phyloP scores from a whole-genome alignment of 92 coral and sea anemone genomes.

The Montipora capitata region DNA sequence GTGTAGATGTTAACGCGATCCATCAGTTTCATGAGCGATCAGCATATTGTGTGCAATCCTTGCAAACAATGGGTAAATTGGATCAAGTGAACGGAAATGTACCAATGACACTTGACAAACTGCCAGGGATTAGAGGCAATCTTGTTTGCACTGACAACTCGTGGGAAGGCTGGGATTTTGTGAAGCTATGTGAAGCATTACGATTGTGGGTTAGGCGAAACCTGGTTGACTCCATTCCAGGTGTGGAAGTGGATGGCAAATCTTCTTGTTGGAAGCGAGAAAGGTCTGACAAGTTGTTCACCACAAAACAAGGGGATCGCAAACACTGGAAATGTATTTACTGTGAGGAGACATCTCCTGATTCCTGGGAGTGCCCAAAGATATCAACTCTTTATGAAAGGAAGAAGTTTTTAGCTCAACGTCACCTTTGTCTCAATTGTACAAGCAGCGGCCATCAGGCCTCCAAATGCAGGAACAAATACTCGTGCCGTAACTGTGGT shows the following conservation, averaged over 20 bases:
- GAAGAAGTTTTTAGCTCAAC: slow-evolving; percentile 10
- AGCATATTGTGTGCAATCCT: no score
- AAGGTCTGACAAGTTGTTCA: no score
- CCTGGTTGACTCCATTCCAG: slow-evolving; percentile 10
- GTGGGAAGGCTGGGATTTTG: no score
- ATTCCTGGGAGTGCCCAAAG: slow-evolving; percentile 22
- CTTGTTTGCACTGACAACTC: no score
- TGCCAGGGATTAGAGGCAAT: no score
- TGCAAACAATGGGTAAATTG: slow-evolving; percentile 54
- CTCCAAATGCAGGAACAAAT: not conserved
- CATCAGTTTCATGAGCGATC: slow-evolving; percentile 1
- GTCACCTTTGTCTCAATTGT: slow-evolving; percentile 37
- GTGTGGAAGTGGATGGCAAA: not conserved
- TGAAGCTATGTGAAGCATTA: no score
- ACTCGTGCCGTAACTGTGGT: slow-evolving; percentile 22
- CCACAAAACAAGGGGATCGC: not conserved
- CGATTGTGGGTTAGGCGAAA: no score
- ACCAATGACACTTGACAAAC: no score
- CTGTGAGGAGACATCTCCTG: not conserved
- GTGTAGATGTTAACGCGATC: not conserved
- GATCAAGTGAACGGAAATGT: slow-evolving; percentile 46
- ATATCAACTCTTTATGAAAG: slow-evolving; percentile 17
- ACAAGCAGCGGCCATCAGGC: slow-evolving; percentile 18
- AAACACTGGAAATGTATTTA: no score
- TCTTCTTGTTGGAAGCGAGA: no score